These are phyloP conservation scores for Mormyrops boulengeri DNA, from an alignment of 2,797 vertebrate species.

Conservation along the genomic window DNA sequence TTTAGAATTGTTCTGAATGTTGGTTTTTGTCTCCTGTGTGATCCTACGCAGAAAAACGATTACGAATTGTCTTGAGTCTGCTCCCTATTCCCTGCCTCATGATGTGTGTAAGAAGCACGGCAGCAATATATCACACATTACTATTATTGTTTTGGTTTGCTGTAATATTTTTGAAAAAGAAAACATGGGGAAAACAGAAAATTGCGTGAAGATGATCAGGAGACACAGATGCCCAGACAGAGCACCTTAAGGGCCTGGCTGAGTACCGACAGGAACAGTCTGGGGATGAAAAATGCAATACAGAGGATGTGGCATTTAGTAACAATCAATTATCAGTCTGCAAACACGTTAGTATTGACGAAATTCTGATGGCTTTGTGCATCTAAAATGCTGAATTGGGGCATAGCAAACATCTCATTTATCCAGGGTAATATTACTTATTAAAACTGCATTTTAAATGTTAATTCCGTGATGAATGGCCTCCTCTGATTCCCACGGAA, in stretches of 20 bases:
- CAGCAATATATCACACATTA: not conserved
- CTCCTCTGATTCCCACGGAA: constrained; percentile 45
- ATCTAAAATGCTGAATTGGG: constrained; percentile 58
- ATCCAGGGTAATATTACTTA: constrained; percentile 63
- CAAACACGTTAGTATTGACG: constrained; percentile 64
- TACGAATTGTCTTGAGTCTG: not conserved
- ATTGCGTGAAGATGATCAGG: constrained; percentile 6
- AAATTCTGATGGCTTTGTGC: constrained; percentile 61
- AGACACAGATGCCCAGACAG: constrained; percentile 26
- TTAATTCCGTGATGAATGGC: constrained; percentile 62
- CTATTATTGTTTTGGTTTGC: not conserved
- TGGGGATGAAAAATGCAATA: constrained; percentile 59
- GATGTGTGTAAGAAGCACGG: not conserved
- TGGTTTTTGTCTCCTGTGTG: not conserved
- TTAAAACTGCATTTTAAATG: constrained; percentile 69
- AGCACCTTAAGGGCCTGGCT: constrained; percentile 44
- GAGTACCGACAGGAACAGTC: constrained; percentile 54
- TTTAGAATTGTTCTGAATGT: not conserved
- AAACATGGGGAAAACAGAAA: not conserved
- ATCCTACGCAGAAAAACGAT: not conserved
- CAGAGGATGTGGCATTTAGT: constrained; percentile 60
- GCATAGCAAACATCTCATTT: constrained; percentile 60
- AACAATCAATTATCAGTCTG: constrained; percentile 66
- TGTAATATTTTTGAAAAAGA: not conserved
- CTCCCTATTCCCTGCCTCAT: not conserved